phyloP scores from a whole-genome alignment of 1,140 invertebrate species.

The Procambarus virginalis region DNA sequence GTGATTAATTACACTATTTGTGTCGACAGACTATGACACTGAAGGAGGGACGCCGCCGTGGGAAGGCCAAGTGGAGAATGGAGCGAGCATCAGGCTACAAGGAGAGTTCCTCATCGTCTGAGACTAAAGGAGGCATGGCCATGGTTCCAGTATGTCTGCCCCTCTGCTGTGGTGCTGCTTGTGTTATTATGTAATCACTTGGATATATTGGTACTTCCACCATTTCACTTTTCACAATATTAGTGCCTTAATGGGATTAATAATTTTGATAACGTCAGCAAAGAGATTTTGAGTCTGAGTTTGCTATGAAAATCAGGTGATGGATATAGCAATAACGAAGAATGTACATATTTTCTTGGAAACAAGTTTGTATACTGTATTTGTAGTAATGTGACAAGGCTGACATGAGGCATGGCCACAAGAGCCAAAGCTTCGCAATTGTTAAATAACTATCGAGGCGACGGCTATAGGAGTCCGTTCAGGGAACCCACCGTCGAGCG shows the following conservation, averaged over 20 bases:
- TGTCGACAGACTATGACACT: conserved; percentile 70
- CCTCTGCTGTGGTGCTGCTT: conserved; percentile 70
- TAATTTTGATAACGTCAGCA: neutral
- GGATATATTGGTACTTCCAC: neutral
- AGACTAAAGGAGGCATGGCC: conserved; percentile 69
- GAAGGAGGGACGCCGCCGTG: conserved; percentile 66
- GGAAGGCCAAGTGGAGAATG: conserved; percentile 70
- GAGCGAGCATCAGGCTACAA: conserved; percentile 69
- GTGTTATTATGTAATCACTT: conserved; percentile 69
- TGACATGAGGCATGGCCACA: neutral
- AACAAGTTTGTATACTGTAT: neutral
- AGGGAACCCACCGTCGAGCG: neutral
- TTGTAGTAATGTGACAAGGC: neutral
- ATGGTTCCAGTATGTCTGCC: conserved; percentile 71
- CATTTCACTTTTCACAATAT: neutral
- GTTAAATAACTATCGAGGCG: neutral
- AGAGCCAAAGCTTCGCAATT: neutral
- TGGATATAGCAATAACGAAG: neutral
- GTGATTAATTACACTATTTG: neutral
- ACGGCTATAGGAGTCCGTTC: neutral
- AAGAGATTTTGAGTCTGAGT: neutral
- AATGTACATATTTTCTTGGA: neutral
- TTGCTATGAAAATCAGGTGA: conserved; percentile 3
- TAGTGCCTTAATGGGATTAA: neutral
- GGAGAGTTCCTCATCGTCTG: conserved; percentile 65